These are phyloP conservation scores for Gymnothorax reevesii DNA, from an alignment of 2,797 vertebrate genomes.

Conservation along the genomic window DNA sequence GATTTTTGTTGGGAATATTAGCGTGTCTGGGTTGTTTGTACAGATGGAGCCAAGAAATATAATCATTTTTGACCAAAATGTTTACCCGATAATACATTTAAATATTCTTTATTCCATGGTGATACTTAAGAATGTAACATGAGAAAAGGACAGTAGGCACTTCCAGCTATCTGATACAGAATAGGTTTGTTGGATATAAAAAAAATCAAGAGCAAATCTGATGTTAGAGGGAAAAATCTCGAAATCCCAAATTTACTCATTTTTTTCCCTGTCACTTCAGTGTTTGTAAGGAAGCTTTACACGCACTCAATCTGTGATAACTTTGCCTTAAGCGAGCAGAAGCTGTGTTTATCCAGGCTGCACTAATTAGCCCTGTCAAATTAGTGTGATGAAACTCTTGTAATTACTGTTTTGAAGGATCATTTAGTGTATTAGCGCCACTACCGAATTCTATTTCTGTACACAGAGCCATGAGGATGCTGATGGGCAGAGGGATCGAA, in stretches of 20 bases:
- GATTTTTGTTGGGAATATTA: background rate
- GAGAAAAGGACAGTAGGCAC: background rate
- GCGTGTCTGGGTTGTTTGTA: background rate
- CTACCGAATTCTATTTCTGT: constrained; percentile 53
- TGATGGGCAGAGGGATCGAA: constrained; percentile 48
- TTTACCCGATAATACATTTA: background rate
- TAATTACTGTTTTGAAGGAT: constrained; percentile 66
- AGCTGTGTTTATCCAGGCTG: constrained; percentile 59
- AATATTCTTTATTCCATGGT: background rate
- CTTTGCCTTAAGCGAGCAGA: constrained; percentile 50
- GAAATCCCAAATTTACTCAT: constrained; percentile 12
- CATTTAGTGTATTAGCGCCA: constrained; percentile 60
- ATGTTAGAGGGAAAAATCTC: background rate
- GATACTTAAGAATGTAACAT: background rate
- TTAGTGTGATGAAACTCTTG: constrained; percentile 69
- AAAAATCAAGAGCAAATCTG: background rate
- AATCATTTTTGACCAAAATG: background rate
- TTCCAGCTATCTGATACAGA: background rate
- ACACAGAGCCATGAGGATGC: constrained; percentile 48
- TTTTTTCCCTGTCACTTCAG: constrained; percentile 13
- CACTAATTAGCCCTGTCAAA: constrained; percentile 74
- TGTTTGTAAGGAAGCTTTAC: background rate
- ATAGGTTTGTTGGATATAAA: background rate
- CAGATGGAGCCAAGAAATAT: background rate
- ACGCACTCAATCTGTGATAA: constrained; percentile 37